Evolutionary conservation across 2,888 invertebrate species (phyloP).

Genomic region (Orthosia cruda): DNA sequence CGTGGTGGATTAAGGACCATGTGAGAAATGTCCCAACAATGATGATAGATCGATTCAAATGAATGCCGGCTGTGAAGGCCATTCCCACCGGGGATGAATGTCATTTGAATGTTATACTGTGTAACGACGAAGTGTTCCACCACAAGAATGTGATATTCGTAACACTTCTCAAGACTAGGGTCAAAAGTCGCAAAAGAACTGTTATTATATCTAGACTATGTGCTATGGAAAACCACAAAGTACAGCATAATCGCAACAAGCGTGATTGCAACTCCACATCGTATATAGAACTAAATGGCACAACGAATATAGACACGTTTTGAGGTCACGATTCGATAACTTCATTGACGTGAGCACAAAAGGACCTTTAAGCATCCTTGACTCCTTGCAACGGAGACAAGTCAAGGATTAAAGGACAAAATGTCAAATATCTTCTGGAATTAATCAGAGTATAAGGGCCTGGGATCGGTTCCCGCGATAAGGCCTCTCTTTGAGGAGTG

Average conservation of each 20-base stretch:
- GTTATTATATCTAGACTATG: slow-evolving; percentile 6
- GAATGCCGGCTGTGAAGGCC: not conserved
- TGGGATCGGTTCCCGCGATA: too few species aligned
- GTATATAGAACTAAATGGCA: not conserved
- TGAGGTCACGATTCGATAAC: not conserved
- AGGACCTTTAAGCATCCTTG: not conserved
- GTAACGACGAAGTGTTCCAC: not conserved
- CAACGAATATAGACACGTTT: slow-evolving; percentile 1
- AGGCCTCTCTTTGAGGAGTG: too few species aligned
- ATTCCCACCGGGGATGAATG: not conserved
- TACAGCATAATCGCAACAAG: slow-evolving; percentile 5
- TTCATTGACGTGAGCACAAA: not conserved
- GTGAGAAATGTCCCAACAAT: too few species aligned
- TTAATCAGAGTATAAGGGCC: too few species aligned
- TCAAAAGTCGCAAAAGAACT: not conserved
- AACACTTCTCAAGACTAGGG: not conserved
- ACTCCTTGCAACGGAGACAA: not conserved
- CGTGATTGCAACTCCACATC: not conserved
- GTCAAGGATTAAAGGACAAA: not conserved
- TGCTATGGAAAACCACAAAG: slow-evolving; percentile 9
- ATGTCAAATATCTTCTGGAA: not conserved
- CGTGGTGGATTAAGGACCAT: too few species aligned
- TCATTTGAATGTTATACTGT: too few species aligned
- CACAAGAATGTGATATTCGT: not conserved
- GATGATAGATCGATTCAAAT: not conserved